Evolutionary conservation across 1,140 invertebrate species (phyloP), one percentile per base, ranked within the genome.

Genomic region (Coenobita brevimanus): DNA sequence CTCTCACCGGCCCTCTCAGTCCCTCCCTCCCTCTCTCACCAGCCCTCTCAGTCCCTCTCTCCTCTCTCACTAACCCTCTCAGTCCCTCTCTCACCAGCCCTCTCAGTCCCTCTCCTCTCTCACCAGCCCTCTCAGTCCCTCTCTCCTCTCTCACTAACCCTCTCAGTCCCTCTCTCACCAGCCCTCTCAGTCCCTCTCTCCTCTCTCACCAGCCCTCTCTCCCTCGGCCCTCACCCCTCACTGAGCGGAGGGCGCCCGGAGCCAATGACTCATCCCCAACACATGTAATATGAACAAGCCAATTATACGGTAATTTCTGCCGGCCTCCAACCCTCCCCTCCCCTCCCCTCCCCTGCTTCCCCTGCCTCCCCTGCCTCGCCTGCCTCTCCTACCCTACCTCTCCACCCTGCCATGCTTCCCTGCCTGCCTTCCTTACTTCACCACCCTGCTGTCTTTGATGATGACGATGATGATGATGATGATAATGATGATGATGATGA

Each of bases 211-310:
- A n/a, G n/a, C n/a, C n/a, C n/a, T n/a, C n/a, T n/a, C n/a, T n/a
- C n/a, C n/a, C n/a, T n/a, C n/a, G n/a, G n/a, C n/a, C n/a, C n/a
- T n/a, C n/a, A n/a, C n/a, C n/a, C n/a, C n/a, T n/a, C n/a, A n/a
- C n/a, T 8, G 46, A 50, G 46, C 6, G 46, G 17, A 17, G 46
- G 46, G 17, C 6, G 46, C 24, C 30, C 81, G 64, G 4, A 8
- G n/a, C 83, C 83, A 78, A 86, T 86, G 83, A 85, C 57, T 86
- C 83, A 79, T 84, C 83, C n/a, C 83, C 75, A 78, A 79, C 75
- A 86, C 83, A 86, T 85, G 83, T 86, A 86, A 86, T 85, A 86
- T 86, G 83, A 86, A 86, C 83, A 86, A 79, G 75, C 83, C 83
- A 79, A 86, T 85, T 86, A 86, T 79, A 86, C 83, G 83, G 83